A percentile compares a stretch with the other conserved stretches of the same genome.
Evolutionary conservation across 2,888 invertebrate species (phyloP).

Genomic region (Phortica magna): DNA sequence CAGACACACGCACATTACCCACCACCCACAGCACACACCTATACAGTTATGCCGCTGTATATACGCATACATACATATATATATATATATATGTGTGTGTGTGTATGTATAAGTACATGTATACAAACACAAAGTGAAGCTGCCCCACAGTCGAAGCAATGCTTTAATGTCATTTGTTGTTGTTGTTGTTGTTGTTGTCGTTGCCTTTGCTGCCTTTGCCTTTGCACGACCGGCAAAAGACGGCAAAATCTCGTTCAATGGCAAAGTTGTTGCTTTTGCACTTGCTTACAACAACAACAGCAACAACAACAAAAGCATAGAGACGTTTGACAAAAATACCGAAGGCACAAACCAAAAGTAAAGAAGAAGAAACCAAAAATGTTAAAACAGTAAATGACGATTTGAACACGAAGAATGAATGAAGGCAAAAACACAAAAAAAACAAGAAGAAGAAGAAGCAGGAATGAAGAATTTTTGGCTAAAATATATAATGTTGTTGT

Average conservation of each 20-base stretch:
- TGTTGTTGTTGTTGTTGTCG: background rate
- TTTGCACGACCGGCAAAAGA: background rate
- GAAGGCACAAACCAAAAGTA: too few species aligned
- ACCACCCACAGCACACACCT: too few species aligned
- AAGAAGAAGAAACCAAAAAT: background rate
- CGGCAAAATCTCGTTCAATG: background rate
- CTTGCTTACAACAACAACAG: background rate
- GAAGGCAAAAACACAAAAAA: background rate
- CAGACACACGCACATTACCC: background rate
- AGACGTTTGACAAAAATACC: background rate
- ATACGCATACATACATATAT: too few species aligned
- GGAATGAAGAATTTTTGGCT: background rate
- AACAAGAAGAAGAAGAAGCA: too few species aligned
- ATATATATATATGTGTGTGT: background rate
- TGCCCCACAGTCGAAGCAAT: background rate
- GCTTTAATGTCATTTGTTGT: background rate
- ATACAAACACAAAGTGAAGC: background rate
- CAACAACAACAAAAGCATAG: conserved; percentile 2
- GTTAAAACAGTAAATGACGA: background rate
- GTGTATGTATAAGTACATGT: background rate
- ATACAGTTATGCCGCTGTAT: too few species aligned
- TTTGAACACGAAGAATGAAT: background rate
- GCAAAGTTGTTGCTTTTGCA: conserved; percentile 15
- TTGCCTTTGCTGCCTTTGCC: background rate
- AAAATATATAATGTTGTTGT: background rate